Conservation (phyloP, 2,888 invertebrate genomes). For the Sepioteuthis lessoniana region DNA sequence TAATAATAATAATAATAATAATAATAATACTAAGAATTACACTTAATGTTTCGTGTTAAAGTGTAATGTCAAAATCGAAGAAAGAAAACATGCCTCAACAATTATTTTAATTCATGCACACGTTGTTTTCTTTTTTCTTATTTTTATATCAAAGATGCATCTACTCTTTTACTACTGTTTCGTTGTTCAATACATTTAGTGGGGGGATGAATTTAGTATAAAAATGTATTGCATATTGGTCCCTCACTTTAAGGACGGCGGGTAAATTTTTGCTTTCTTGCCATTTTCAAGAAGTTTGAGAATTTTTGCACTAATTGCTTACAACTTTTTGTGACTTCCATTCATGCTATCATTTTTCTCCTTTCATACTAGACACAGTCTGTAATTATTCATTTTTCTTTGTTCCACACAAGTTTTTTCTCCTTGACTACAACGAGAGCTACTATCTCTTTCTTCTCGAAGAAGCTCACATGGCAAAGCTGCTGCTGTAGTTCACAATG, state of each 20-base stretch:
- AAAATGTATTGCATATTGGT: not conserved
- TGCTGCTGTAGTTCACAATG: not conserved
- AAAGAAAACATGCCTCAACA: no score
- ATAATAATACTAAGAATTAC: no score
- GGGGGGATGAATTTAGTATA: not conserved
- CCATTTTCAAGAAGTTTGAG: not conserved
- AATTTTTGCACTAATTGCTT: not conserved
- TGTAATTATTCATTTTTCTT: not conserved
- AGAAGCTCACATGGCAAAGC: not conserved
- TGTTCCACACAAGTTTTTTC: not conserved
- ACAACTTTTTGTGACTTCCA: not conserved
- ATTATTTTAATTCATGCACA: not conserved
- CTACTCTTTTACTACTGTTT: not conserved
- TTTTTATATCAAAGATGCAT: not conserved
- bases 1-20: no score
- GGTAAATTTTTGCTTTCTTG: not conserved
- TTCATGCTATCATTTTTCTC: no score
- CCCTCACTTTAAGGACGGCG: not conserved
- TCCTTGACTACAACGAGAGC: not conserved
- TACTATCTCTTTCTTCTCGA: not conserved
- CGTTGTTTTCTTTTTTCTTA: no score
- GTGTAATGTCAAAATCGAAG: no score
- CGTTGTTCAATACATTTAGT: not conserved
- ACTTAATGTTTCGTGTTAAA: no score
- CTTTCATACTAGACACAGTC: not conserved